phyloP scores from a whole-genome alignment of 1,140 invertebrate species.

The Pseudachorutes palmiensis region DNA sequence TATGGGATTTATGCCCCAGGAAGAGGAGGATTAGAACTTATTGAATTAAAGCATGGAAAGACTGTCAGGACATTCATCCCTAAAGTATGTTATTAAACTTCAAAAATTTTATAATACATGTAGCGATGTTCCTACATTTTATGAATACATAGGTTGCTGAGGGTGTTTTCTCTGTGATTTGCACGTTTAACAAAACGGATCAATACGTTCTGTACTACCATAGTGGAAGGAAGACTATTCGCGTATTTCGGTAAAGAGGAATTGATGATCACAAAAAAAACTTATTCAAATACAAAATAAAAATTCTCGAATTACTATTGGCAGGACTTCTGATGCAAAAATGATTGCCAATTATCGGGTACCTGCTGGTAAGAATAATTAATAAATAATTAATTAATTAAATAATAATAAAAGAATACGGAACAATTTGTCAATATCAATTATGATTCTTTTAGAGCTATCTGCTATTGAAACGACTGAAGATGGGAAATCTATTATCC shows the following conservation, averaged over 20 bases:
- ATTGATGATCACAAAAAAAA: no score
- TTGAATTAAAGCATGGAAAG: slow-evolving; percentile 75
- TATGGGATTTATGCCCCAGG: slow-evolving; percentile 85
- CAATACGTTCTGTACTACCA: slow-evolving; percentile 96
- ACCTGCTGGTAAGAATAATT: slow-evolving; percentile 52
- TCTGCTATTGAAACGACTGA: slow-evolving; percentile 73
- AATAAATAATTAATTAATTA: neutral
- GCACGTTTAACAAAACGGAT: slow-evolving; percentile 81
- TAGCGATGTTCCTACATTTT: no score
- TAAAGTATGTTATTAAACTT: slow-evolving; percentile 46
- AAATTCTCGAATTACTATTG: neutral
- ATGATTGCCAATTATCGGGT: slow-evolving; percentile 88
- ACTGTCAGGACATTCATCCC: slow-evolving; percentile 74
- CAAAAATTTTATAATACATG: neutral
- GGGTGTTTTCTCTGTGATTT: slow-evolving; percentile 91
- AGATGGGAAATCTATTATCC: slow-evolving; percentile 69
- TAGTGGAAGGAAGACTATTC: slow-evolving; percentile 81
- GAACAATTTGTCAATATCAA: neutral
- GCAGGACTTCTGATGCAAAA: slow-evolving; percentile 69
- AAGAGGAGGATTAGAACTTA: slow-evolving; percentile 82
- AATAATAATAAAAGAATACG: neutral
- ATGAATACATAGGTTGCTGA: slow-evolving; percentile 73
- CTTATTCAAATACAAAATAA: no score
- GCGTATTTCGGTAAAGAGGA: slow-evolving; percentile 81
- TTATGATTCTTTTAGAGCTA: slow-evolving; percentile 53